Conservation (phyloP, 1,140 invertebrate species). For the Lordiphosa stackelbergi region DNA sequence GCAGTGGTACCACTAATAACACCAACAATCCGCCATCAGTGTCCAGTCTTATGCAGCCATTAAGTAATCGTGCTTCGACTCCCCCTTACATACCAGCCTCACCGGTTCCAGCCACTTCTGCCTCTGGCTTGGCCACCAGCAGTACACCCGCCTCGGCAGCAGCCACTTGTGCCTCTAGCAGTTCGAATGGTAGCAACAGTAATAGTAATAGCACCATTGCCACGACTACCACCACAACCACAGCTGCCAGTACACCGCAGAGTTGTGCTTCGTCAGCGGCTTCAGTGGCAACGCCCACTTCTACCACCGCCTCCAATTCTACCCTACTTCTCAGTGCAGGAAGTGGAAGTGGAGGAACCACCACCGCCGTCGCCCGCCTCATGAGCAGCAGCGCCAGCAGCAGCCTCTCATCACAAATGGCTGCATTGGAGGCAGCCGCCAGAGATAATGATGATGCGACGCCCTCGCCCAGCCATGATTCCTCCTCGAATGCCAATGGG, state of each 20-base stretch:
- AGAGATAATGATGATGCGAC: constrained; percentile 83
- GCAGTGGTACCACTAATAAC: constrained; percentile 17
- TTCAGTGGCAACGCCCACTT: constrained; percentile 51
- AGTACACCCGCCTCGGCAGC: constrained; percentile 51
- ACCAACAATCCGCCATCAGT: constrained; percentile 78
- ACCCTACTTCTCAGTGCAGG: constrained; percentile 32
- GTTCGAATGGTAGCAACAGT: constrained; percentile 24
- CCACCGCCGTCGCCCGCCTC: constrained; percentile 30
- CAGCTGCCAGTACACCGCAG: constrained; percentile 40
- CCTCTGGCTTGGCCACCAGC: constrained; percentile 40
- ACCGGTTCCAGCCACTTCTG: constrained; percentile 55
- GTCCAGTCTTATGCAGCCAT: constrained; percentile 75
- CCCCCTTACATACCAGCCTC: constrained; percentile 64
- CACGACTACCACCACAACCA: constrained; percentile 39
- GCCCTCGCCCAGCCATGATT: constrained; percentile 79
- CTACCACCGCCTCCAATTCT: constrained; percentile 44
- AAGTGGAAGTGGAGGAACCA: constrained; percentile 29
- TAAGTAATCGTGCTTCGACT: constrained; percentile 59
- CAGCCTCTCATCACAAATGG: constrained; percentile 83
- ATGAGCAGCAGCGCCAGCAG: constrained; percentile 67
- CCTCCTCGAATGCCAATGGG: constrained; percentile 27
- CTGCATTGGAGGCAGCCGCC: constrained; percentile 82
- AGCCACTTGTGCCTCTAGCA: constrained; percentile 27
- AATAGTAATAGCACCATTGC: constrained; percentile 17
- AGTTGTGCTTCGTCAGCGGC: constrained; percentile 52